Evolutionary conservation across 2,888 invertebrate species (phyloP), one percentile per base, ranked within the genome.

Genomic region (Eumerus sabulonum): DNA sequence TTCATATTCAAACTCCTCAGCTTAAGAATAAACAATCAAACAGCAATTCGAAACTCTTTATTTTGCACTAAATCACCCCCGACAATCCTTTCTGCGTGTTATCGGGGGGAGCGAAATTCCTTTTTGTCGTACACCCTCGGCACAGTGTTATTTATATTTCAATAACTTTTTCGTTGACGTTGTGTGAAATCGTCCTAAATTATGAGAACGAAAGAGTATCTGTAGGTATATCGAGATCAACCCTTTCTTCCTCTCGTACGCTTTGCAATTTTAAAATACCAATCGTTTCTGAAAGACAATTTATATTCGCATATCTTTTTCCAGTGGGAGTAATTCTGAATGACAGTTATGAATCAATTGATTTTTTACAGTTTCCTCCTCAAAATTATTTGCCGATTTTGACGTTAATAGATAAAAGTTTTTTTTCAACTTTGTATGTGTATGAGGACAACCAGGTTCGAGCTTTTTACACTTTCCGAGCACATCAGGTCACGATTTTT

Each of bases 141-240:
- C 57, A 56, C 11, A 11, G 60, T 63, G 68, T 68, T 79, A 79
- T 79, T 74, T 79, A 74, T 70, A 74, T 79, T 79, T 79, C 79
- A 74, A 74, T 79, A 79, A 79, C 68, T 79, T 79, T 60, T 70
- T 50, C 74, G 79, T 74, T 79, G 79, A 79, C 74, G 68, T 73
- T 79, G 74, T 79, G 74, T 79, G 79, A 79, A 79, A 79, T 79
- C 67, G 79, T 79, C 68, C 45, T 79, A 74, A 79, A 79, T 79
- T 79, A 79, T 79, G 79, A 70, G 79, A 74, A 74, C 60, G 63
- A 53, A 74, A 74, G 74, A 70, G 70, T 79, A 68, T 68, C 68
- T 68, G 54, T 57, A 40, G 47, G 27, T 27, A 27, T 7, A 27
- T n/a, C 11, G n/a, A 40, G n/a, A 76, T 50, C 63, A 79, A 79